Conservation (phyloP, 2,113 vertebrate species). For the Dicentrarchus labrax region DNA sequence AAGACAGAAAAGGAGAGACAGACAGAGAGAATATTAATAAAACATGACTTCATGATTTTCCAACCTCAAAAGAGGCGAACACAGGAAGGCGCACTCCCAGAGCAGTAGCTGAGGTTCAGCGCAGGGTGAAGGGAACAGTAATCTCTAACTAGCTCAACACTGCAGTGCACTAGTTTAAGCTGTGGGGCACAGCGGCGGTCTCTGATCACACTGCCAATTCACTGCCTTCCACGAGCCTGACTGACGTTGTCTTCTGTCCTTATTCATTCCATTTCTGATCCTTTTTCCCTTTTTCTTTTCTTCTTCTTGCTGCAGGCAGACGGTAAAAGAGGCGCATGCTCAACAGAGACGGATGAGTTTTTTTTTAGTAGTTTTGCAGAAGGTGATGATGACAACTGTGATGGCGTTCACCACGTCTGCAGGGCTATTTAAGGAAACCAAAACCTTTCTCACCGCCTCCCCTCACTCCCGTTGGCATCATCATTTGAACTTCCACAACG, state of each 20-base stretch:
- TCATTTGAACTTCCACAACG: constrained; percentile 11
- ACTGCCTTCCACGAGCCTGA: constrained; percentile 35
- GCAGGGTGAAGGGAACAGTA: constrained; percentile 81
- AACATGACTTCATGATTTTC: constrained; percentile 84
- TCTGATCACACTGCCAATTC: constrained; percentile 66
- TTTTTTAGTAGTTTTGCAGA: constrained; percentile 32
- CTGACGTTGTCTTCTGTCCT: constrained; percentile 32
- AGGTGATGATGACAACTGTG: constrained; percentile 39
- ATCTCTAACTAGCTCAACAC: constrained; percentile 72
- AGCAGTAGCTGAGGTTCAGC: constrained; percentile 80
- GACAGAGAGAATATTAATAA: constrained; percentile 79
- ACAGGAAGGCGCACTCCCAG: constrained; percentile 77
- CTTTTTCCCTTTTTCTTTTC: constrained; percentile 4
- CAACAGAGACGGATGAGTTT: not conserved
- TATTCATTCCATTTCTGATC: constrained; percentile 38
- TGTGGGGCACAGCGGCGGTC: constrained; percentile 51
- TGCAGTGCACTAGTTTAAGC: constrained; percentile 69
- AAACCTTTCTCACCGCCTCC: constrained; percentile 36
- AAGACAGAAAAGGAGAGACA: constrained; percentile 49
- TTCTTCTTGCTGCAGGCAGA: constrained; percentile 56
- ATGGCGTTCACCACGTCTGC: constrained; percentile 22
- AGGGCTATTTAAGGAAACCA: constrained; percentile 61
- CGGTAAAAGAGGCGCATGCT: constrained; percentile 4
- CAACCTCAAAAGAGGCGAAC: constrained; percentile 82
- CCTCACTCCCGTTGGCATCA: constrained; percentile 22